phyloP scores from a whole-genome alignment of 2,888 invertebrate genomes.

The Drosophila affinis region DNA sequence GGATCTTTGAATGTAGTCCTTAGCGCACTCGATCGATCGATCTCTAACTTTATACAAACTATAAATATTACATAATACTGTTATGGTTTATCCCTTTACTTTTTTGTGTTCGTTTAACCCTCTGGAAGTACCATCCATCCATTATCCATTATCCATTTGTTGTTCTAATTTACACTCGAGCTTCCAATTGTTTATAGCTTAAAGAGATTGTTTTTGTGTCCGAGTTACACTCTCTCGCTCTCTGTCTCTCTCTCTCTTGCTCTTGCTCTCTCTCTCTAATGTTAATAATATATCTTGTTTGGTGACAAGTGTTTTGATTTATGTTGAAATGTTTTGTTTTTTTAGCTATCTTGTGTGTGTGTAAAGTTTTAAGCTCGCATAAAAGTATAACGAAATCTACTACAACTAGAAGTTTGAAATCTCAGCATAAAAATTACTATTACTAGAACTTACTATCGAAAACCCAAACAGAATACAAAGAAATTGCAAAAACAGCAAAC shows the following conservation, averaged over 20 bases:
- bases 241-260: conserved; percentile 30
- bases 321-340: conserved; percentile 27
- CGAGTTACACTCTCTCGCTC: conserved; percentile 24
- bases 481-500: conserved; percentile 59
- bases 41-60: no score
- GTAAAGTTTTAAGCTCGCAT: conserved; percentile 67
- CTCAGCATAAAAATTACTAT: conserved; percentile 22
- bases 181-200: conserved; percentile 68
- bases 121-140: conserved; percentile 1
- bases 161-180: conserved; percentile 35
- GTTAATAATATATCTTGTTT: conserved; percentile 26
- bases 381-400: conserved; percentile 29
- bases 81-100: background rate
- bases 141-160: conserved; percentile 3
- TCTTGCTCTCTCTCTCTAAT: conserved; percentile 36
- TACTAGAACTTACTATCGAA: conserved; percentile 17
- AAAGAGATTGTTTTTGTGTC: conserved; percentile 59
- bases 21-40: no score
- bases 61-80: background rate
- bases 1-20: no score
- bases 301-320: conserved; percentile 41
- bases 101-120: background rate
- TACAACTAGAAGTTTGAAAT: conserved; percentile 35
- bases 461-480: conserved; percentile 32
- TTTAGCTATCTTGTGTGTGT: conserved; percentile 76